Evolutionary conservation across 2,113 vertebrate genomes (phyloP), one percentile per base, ranked within the genome.

Genomic region (Ia io): DNA sequence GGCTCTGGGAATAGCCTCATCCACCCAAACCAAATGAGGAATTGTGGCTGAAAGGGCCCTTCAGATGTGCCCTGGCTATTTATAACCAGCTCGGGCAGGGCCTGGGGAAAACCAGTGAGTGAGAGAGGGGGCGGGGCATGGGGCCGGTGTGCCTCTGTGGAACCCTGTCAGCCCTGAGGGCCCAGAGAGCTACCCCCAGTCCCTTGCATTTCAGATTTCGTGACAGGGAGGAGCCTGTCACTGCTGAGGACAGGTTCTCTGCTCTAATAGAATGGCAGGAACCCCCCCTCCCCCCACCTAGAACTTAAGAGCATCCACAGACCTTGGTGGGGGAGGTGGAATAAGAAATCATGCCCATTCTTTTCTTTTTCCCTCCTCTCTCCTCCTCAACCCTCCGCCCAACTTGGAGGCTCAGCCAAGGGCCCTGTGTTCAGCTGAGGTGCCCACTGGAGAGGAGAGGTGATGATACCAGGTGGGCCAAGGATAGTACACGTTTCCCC

Each of bases 11-110:
- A 71, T 74, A 76, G 94, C 78, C 74, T 96, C 13, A 17, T 56
- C 87, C 42, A 0, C 88, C 87, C 95, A 92, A 92, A 94, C 97
- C 96, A 97, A 96, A 97, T 96, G 97, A 97, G 97, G 95, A 95
- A 88, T 95, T 96, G 85, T 92, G 94, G 92, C 95, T 96, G 85
- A 94, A 95, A 97, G 49, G 56, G 96, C 93, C 82, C 88, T 92
- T 97, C 90, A 94, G 85, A 96, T 95, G 94, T 83, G 82, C 65
- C 71, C 63, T 0, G 10, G 88, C 88, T 97, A 96, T 97, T 97
- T 97, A 97, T 97, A 97, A 89, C 84, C 70, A 32, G 67, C 42
- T 49, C 44, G 51, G 80, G 77, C 56, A 70, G 49, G 65, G 47
- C 51, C 49, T 44, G 83, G 91, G 79, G 85, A 95, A 96, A 96